Conservation (phyloP, 2,888 invertebrate genomes). For the Zaprionus bogoriensis region DNA sequence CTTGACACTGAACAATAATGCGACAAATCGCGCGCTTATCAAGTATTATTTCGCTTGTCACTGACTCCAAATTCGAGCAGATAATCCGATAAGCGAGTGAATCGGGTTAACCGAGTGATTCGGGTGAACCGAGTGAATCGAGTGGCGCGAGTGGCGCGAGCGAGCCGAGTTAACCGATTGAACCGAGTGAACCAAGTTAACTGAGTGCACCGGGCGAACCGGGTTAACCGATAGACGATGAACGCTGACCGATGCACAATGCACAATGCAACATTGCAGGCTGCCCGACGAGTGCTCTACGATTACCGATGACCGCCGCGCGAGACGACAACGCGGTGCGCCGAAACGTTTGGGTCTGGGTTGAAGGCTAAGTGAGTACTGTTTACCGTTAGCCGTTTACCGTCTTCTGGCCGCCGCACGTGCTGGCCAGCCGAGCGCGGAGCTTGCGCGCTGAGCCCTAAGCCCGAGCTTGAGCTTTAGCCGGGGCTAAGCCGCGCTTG, state of each 20-base stretch:
- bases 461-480: slow-evolving; percentile 14
- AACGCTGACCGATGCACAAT: slow-evolving; percentile 34
- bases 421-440: neutral
- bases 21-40: slow-evolving; percentile 30
- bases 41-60: slow-evolving; percentile 28
- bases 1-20: slow-evolving; percentile 9
- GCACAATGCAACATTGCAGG: slow-evolving; percentile 6
- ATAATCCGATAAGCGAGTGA: neutral
- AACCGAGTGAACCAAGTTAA: no score
- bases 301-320: slow-evolving; percentile 1
- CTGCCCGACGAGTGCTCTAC: neutral
- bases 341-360: slow-evolving; percentile 47
- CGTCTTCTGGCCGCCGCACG: slow-evolving; percentile 4
- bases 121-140: no score
- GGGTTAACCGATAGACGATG: slow-evolving; percentile 37
- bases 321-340: slow-evolving; percentile 30
- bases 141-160: no score
- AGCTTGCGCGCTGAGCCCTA: slow-evolving; percentile 31
- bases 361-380: slow-evolving; percentile 38
- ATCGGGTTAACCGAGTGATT: no score
- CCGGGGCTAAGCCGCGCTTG: slow-evolving; percentile 36
- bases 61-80: slow-evolving; percentile 26
- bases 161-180: no score
- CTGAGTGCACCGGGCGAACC: no score
- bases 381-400: slow-evolving; percentile 35